phyloP scores from a whole-genome alignment of 2,113 vertebrate species.

The Vombatus ursinus region DNA sequence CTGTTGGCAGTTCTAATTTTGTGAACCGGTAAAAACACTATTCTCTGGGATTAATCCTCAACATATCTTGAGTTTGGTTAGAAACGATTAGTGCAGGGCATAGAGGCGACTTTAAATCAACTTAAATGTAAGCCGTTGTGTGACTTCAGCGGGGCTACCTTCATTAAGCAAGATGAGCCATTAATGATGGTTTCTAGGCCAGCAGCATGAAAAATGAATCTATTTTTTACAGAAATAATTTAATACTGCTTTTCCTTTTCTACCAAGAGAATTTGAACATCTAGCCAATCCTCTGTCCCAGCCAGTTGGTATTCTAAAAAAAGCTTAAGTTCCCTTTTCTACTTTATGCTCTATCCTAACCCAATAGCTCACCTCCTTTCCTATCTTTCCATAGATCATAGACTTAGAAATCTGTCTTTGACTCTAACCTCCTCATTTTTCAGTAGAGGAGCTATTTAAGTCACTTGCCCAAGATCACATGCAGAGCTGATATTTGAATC shows the following conservation, averaged over 20 bases:
- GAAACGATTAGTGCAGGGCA: not conserved
- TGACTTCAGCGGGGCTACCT: constrained; percentile 38
- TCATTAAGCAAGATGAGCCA: constrained; percentile 66
- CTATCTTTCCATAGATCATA: not conserved
- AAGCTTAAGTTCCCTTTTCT: not conserved
- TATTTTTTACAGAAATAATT: constrained; percentile 26
- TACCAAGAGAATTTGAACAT: constrained; percentile 33
- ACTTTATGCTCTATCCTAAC: not conserved
- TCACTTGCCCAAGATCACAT: not conserved
- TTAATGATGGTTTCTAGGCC: constrained; percentile 58
- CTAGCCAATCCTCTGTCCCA: not conserved
- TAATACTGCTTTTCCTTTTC: not conserved
- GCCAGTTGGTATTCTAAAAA: not conserved
- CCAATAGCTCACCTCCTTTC: not conserved
- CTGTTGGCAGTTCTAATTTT: not conserved
- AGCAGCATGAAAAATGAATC: constrained; percentile 49
- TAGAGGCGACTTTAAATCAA: not conserved
- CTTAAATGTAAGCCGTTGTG: not conserved
- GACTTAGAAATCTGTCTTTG: not conserved
- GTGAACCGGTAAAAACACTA: not conserved
- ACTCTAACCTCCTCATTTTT: not conserved
- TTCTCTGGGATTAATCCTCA: not conserved
- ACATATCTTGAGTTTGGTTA: not conserved
- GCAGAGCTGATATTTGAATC: not conserved
- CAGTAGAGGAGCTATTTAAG: not conserved